Conservation (phyloP, 53 echinoderm and acorn worm species). For the Antedon mediterranea region DNA sequence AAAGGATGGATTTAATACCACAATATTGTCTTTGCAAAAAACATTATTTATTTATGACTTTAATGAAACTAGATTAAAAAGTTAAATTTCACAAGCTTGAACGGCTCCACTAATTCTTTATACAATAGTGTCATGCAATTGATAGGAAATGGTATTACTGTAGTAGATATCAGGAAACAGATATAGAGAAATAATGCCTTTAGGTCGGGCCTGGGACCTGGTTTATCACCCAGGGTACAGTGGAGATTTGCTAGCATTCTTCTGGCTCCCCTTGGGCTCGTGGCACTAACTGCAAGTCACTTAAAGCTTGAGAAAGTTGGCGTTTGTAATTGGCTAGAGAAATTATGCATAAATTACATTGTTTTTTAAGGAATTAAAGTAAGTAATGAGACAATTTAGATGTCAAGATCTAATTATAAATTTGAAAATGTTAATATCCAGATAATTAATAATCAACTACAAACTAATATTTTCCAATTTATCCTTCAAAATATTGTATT, state of each 20-base stretch:
- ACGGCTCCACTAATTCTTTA: not conserved
- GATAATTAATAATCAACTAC: too few species aligned
- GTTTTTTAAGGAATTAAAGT: too few species aligned
- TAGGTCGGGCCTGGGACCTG: not conserved
- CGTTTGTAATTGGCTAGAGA: not conserved
- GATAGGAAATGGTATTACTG: not conserved
- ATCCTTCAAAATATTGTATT: too few species aligned
- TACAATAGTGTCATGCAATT: not conserved
- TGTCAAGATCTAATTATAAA: too few species aligned
- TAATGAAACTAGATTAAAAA: not conserved
- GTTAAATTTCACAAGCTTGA: not conserved
- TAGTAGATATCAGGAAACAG: not conserved
- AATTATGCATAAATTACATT: too few species aligned
- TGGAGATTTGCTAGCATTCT: not conserved
- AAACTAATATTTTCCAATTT: too few species aligned
- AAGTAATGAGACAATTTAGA: too few species aligned
- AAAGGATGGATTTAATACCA: too few species aligned
- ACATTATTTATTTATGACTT: too few species aligned
- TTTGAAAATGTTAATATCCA: too few species aligned
- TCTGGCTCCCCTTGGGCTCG: not conserved
- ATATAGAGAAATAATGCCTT: not conserved
- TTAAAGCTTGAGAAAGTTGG: not conserved
- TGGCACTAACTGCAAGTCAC: not conserved
- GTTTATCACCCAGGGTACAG: not conserved
- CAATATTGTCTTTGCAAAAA: too few species aligned